These are phyloP conservation scores for Cynodonichthys magdalenae DNA, from an alignment of 2,797 vertebrate genomes.

Conservation along the genomic window DNA sequence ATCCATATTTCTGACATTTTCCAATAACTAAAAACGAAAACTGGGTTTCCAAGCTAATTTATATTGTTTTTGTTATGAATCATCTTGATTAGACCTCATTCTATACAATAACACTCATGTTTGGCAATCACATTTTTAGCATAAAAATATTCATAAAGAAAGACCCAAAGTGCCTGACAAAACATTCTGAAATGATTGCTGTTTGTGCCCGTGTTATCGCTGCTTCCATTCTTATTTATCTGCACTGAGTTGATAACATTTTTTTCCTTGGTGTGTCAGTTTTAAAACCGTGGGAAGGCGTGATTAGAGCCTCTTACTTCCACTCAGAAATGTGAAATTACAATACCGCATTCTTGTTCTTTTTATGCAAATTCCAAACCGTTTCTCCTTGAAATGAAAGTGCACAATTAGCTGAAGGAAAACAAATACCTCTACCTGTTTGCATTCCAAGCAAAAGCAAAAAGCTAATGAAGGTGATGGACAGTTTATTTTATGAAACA, in stretches of 20 bases:
- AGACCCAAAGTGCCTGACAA: slow-evolving; percentile 24
- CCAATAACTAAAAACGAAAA: background rate
- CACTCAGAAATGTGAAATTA: background rate
- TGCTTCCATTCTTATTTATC: slow-evolving; percentile 21
- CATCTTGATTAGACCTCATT: slow-evolving; percentile 8
- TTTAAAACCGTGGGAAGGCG: slow-evolving; percentile 22
- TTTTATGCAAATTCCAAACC: slow-evolving; percentile 31
- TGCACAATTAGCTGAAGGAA: background rate
- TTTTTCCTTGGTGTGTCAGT: slow-evolving; percentile 5
- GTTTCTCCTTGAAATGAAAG: slow-evolving; percentile 22
- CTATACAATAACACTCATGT: slow-evolving; percentile 13
- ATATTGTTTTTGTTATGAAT: slow-evolving; percentile 15
- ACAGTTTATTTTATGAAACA: slow-evolving; percentile 21
- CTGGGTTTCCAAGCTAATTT: background rate
- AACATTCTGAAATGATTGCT: slow-evolving; percentile 12
- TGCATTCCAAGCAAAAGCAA: slow-evolving; percentile 4
- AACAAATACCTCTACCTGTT: slow-evolving; percentile 11
- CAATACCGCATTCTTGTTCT: slow-evolving; percentile 5
- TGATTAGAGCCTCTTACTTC: slow-evolving; percentile 23
- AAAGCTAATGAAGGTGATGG: slow-evolving; percentile 14
- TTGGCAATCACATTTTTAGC: background rate
- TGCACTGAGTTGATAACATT: slow-evolving; percentile 4
- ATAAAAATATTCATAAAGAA: slow-evolving; percentile 16
- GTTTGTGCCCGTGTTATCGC: slow-evolving; percentile 16
- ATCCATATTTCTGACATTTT: slow-evolving; percentile 5